Base-by-base conservation (phyloP, 2,113 vertebrate genomes). In the Ageneiosus marmoratus region DNA sequence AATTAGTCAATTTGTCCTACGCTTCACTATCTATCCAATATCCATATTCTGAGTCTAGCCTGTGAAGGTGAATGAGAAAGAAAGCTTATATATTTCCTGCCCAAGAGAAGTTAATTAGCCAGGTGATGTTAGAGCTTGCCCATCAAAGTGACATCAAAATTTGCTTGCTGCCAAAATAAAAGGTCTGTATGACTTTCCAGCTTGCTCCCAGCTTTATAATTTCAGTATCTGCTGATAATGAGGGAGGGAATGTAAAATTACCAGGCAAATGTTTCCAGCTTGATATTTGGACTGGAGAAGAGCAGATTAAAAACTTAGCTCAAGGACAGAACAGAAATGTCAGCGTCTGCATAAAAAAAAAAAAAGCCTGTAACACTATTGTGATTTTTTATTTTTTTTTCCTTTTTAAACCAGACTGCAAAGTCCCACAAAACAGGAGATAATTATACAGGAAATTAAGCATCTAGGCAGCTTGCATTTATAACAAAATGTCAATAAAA, bases 251-350 rank as follows among this genome's bases (percentile, higher is more conserved):
- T 10, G 60, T 83, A 29, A 83, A 83, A 65, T 76, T 62, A 76
- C 46, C 32, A 67, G 48, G 37, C 48, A 34, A 41, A 74, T 32
- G 56, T 63, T 60, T 60, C 37, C 72, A 63, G 72, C 81, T 76
- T 76, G 81, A 65, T 50, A 83, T 63, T 44, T 76, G 60, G 72
- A 82, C 81, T 63, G 70, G 58, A 76, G 72, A 63, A 55, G 34
- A 83, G 24, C 46, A 76, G 81, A 83, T 83, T 65, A 83, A 77
- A 76, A 55, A 51, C 60, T 65, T 46, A 37, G 58, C 81, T 83
- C 58, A 65, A 83, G 81, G 56, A 83, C 70, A 83, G 56, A 22
- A 50, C 24, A 56, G 29, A 81, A 70, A 69, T 67, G 51, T 41
- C 32, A 73, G 13, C 13, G 48, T 56, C 67, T 48, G 55, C 3